phyloP scores from a whole-genome alignment of 2,113 vertebrate genomes.

The Vombatus ursinus region DNA sequence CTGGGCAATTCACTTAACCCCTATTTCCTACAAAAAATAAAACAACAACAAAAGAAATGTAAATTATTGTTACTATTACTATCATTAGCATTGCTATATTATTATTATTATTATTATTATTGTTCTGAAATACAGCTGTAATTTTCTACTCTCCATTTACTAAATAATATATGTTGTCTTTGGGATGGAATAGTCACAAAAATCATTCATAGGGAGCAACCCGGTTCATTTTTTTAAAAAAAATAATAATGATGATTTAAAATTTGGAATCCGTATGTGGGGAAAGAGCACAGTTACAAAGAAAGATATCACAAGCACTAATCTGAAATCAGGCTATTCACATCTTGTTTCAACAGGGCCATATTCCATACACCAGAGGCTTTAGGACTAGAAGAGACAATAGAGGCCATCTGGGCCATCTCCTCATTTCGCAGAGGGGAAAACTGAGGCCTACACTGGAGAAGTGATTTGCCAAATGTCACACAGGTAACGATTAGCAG shows the following conservation, averaged over 20 bases:
- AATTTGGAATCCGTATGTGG: neutral
- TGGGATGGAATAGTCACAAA: neutral
- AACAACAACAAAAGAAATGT: too few species aligned
- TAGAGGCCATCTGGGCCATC: neutral
- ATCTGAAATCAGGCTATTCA: neutral
- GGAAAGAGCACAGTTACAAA: neutral
- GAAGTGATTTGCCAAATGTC: neutral
- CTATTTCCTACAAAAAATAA: too few species aligned
- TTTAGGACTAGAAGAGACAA: neutral
- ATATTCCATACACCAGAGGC: neutral
- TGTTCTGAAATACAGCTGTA: too few species aligned
- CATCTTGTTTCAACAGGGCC: neutral
- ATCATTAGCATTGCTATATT: too few species aligned
- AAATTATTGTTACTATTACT: too few species aligned
- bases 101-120: too few species aligned
- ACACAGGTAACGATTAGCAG: neutral
- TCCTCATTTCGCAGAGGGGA: neutral
- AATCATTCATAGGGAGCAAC: neutral
- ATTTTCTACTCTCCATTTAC: too few species aligned
- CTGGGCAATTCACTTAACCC: too few species aligned
- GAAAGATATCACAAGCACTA: neutral
- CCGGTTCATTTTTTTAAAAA: neutral
- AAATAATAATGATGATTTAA: neutral
- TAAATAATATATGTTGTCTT: too few species aligned
- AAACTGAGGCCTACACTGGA: neutral